Percentiles rank a stretch among this genome's conserved stretches.
phyloP scores from a whole-genome alignment of 2,797 vertebrate genomes.

The Thalassophryne amazonica region DNA sequence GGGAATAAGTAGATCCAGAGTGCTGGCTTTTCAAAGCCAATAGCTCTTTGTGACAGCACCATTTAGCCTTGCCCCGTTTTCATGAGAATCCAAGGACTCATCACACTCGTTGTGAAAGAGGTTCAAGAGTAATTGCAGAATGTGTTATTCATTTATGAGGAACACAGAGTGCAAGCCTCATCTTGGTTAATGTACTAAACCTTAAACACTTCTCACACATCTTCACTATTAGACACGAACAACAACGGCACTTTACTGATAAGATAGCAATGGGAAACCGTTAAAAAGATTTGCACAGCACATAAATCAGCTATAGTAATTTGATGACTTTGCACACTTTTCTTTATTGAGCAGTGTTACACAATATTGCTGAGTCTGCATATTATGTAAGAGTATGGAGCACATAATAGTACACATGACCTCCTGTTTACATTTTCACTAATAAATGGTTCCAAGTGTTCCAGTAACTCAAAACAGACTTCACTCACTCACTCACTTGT shows the following conservation, averaged over 20 bases:
- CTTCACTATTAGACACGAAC: neutral
- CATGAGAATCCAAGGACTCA: conserved; percentile 3
- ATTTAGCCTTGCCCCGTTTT: conserved; percentile 4
- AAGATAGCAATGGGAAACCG: neutral
- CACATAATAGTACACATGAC: conserved; percentile 16
- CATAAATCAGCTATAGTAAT: neutral
- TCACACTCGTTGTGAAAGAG: conserved; percentile 12
- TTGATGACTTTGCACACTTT: conserved; percentile 1
- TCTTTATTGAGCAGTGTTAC: conserved; percentile 51
- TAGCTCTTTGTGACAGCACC: neutral
- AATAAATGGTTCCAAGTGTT: conserved; percentile 3
- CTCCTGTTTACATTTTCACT: neutral
- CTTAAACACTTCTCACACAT: neutral
- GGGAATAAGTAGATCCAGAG: neutral
- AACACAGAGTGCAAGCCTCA: neutral
- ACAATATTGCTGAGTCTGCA: conserved; percentile 47
- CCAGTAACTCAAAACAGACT: too few relatives aligned
- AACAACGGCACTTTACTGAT: neutral
- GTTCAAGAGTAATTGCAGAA: neutral
- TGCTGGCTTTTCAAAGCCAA: neutral
- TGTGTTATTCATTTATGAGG: conserved; percentile 13
- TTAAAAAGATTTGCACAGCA: conserved; percentile 11
- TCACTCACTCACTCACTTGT: too few relatives aligned
- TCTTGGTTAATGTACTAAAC: conserved; percentile 9
- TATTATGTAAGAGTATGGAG: conserved; percentile 40